Evolutionary conservation across 2,797 vertebrate species (phyloP), one percentile per base, ranked within the genome.

Genomic region (Corythornis leucogaster): DNA sequence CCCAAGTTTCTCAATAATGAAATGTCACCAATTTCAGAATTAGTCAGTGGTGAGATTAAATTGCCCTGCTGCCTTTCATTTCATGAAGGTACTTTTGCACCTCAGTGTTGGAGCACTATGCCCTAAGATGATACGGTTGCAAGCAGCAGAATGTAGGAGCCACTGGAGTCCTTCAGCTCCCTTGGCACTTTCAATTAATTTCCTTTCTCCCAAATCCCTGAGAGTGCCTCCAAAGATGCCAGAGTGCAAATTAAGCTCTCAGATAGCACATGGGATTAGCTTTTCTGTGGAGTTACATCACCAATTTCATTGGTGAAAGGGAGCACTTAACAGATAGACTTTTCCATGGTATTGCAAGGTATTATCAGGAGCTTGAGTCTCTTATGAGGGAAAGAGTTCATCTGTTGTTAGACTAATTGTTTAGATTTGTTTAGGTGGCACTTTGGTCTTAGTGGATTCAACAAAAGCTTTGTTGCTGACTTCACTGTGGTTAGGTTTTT

Each of bases 131-230:
- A 11, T 15, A 70, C 63, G 4, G 16, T 3, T 38, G 19, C n/a
- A 71, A 58, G 22, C 25, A 50, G 20, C 10, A 35, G 61, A 85
- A 83, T 20, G 42, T 18, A 16, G 75, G 24, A 69, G 19, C 15
- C 21, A 13, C 46, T 70, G 64, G 8, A 9, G 15, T 28, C 21
- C 38, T 87, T 38, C 46, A 71, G 64, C 28, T 86, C 4, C 9
- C 2, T 35, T 89, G 74, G 51, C 61, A 46, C 62, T 68, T 73
- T 15, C n/a, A 79, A 3, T 77, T 83, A 70, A 43, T 81, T 87
- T 90, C 81, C n/a, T 75, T 87, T 92, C 40, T 95, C 43, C 50
- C 85, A 59, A 87, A 74, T 78, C 54, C 51, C 46, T 18, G 26
- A 83, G n/a, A 50, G 18, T 3, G 8, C 26, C 40, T 75, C 46